phyloP scores from a whole-genome alignment of 2,797 vertebrate species.

The Coilia nasus region DNA sequence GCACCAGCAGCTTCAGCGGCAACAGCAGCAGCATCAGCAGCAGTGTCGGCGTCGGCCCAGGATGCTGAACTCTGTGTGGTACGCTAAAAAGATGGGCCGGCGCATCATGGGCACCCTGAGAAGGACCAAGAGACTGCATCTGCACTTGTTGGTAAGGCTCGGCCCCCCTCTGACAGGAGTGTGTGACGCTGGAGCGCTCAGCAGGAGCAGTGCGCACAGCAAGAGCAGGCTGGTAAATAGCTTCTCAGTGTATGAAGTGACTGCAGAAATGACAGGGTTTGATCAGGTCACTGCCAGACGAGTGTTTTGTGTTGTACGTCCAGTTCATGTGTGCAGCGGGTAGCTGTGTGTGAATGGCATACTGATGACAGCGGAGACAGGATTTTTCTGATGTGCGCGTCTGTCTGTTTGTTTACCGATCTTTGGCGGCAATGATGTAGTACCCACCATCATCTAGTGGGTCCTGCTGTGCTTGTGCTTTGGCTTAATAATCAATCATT shows the following conservation, averaged over 20 bases:
- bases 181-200: not conserved
- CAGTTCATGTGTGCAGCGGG: not conserved
- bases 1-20: conserved; percentile 41
- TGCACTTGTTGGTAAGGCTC: conserved; percentile 82
- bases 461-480: not conserved
- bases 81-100: conserved; percentile 82
- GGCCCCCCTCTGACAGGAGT: not conserved
- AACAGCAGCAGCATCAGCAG: conserved; percentile 45
- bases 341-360: conserved; percentile 4
- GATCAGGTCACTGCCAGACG: not conserved
- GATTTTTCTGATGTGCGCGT: not conserved
- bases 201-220: not conserved
- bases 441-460: not conserved
- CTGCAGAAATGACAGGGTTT: not conserved
- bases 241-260: not conserved
- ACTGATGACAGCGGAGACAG: not conserved
- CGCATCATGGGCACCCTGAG: conserved; percentile 81
- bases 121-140: conserved; percentile 79
- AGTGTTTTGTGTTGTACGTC: not conserved
- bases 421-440: not conserved
- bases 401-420: not conserved
- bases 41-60: conserved; percentile 49
- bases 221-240: not conserved
- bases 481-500: not conserved
- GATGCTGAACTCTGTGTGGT: conserved; percentile 85